A percentile compares a stretch with the other conserved stretches of the same genome.
Evolutionary conservation across 2,888 invertebrate genomes (phyloP).

Genomic region (Harpagoxenus sublaevis): DNA sequence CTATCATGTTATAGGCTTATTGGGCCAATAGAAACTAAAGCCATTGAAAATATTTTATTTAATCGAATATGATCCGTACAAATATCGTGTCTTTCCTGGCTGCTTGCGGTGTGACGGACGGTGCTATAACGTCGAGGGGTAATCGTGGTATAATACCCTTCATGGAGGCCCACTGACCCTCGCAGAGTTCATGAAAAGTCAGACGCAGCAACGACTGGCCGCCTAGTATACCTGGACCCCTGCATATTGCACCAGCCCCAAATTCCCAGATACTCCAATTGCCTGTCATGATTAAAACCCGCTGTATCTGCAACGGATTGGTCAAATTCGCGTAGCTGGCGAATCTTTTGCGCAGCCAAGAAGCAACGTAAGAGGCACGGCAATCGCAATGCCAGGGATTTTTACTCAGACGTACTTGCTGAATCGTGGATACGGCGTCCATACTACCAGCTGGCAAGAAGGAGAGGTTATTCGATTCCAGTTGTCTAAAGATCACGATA

Average conservation of each 20-base stretch:
- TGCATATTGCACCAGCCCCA: slow-evolving; percentile 87
- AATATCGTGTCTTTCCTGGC: slow-evolving; percentile 2
- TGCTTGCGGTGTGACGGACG: not conserved
- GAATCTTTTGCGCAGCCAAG: slow-evolving; percentile 86
- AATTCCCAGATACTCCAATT: slow-evolving; percentile 80
- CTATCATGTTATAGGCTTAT: not conserved
- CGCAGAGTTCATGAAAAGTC: slow-evolving; percentile 91
- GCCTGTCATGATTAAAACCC: slow-evolving; percentile 28
- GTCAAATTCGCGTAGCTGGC: slow-evolving; percentile 34
- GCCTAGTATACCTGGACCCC: slow-evolving; percentile 91
- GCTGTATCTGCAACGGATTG: slow-evolving; percentile 29
- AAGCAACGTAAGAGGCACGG: slow-evolving; percentile 90
- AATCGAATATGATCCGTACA: not conserved
- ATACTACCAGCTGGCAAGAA: slow-evolving; percentile 90
- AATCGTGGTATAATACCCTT: slow-evolving; percentile 90
- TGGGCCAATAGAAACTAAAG: not conserved
- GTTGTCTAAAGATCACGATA: slow-evolving; percentile 88
- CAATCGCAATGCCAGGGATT: slow-evolving; percentile 95
- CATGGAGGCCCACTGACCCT: slow-evolving; percentile 94
- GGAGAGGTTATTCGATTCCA: slow-evolving; percentile 92
- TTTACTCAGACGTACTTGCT: slow-evolving; percentile 90
- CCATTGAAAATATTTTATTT: not conserved
- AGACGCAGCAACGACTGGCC: slow-evolving; percentile 90
- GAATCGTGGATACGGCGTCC: slow-evolving; percentile 89
- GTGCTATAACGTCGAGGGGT: slow-evolving; percentile 85